Evolutionary conservation across 2,888 invertebrate genomes (phyloP).

Genomic region (Prenolepis imparis): DNA sequence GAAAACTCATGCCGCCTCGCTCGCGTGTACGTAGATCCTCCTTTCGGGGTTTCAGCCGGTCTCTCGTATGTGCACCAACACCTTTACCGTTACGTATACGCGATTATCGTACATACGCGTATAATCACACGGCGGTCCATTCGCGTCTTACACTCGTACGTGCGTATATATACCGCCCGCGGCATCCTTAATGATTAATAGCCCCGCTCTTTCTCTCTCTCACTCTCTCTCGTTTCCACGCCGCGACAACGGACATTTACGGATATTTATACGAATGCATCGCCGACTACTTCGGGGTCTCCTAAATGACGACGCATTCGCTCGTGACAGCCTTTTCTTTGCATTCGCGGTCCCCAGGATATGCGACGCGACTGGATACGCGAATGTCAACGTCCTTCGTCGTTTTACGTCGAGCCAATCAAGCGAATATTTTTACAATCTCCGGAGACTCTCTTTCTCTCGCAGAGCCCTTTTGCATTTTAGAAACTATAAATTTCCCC

Average conservation of each 20-base stretch:
- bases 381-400: conserved; percentile 27
- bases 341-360: conserved; percentile 20
- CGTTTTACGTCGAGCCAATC: conserved; percentile 68
- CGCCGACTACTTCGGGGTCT: conserved; percentile 58
- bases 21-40: conserved; percentile 63
- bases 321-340: conserved; percentile 49
- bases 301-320: conserved; percentile 74
- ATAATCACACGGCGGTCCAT: conserved; percentile 47
- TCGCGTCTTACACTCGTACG: background rate
- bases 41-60: conserved; percentile 74
- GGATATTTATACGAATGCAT: conserved; percentile 81
- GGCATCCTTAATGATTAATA: conserved; percentile 84
- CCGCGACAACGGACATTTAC: conserved; percentile 79
- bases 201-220: conserved; percentile 62
- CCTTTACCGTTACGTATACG: conserved; percentile 81
- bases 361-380: conserved; percentile 7
- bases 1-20: conserved; percentile 77
- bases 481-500: conserved; percentile 57
- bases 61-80: conserved; percentile 50
- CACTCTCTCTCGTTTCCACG: conserved; percentile 65
- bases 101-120: conserved; percentile 21
- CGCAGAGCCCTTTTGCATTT: conserved; percentile 31
- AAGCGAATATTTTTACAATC: conserved; percentile 62
- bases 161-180: conserved; percentile 54
- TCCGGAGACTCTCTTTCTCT: conserved; percentile 4